A percentile compares a stretch with the other conserved stretches of the same genome.
These are phyloP conservation scores for Proteles cristata DNA, from an alignment of 2,113 vertebrate species.

Conservation along the genomic window DNA sequence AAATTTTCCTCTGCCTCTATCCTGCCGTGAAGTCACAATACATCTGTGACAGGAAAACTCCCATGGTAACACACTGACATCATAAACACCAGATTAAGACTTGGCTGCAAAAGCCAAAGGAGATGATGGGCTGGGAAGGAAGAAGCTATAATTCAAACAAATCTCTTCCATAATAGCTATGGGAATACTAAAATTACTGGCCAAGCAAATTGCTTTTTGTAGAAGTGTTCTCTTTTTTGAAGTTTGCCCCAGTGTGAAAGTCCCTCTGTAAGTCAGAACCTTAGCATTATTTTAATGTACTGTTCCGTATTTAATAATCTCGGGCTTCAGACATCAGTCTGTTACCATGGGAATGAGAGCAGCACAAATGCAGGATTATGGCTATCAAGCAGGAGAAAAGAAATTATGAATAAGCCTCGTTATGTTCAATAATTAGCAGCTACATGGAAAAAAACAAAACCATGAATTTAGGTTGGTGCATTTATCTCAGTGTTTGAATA, in stretches of 20 bases:
- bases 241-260: conserved; percentile 83
- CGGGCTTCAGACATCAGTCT: conserved; percentile 85
- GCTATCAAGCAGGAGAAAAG: conserved; percentile 84
- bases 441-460: conserved; percentile 70
- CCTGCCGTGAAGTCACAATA: conserved; percentile 80
- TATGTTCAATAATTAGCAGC: conserved; percentile 86
- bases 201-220: conserved; percentile 83
- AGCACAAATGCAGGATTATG: conserved; percentile 83
- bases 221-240: conserved; percentile 78
- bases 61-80: conserved; percentile 86
- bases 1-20: conserved; percentile 67
- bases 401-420: conserved; percentile 85
- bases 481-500: conserved; percentile 83
- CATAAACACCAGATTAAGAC: conserved; percentile 82
- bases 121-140: conserved; percentile 79
- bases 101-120: conserved; percentile 80
- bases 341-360: conserved; percentile 89
- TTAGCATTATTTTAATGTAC: conserved; percentile 87
- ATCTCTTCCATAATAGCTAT: conserved; percentile 78
- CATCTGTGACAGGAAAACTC: conserved; percentile 79
- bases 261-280: conserved; percentile 84
- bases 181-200: conserved; percentile 81
- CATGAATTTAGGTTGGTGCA: conserved; percentile 81
- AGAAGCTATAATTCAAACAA: conserved; percentile 81
- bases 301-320: conserved; percentile 87